A percentile compares a stretch with the other conserved stretches of the same genome.
Evolutionary conservation across 2,797 vertebrate genomes (phyloP).

Genomic region (Xiphophorus birchmanni): DNA sequence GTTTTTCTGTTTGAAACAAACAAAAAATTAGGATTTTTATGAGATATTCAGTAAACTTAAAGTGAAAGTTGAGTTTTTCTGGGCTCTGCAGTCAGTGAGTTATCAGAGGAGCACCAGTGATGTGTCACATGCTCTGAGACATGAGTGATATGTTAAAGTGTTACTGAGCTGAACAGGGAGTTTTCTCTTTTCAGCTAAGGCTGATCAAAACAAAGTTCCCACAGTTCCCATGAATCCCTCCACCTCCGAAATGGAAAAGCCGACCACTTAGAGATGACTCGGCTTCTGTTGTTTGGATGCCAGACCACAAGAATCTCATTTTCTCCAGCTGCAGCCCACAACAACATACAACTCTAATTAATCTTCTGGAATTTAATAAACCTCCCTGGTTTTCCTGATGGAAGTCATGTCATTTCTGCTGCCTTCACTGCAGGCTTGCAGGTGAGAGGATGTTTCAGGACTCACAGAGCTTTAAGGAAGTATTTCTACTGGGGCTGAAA

Average conservation of each 20-base stretch:
- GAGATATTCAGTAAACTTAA: not conserved
- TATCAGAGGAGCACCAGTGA: conserved; percentile 49
- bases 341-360: conserved; percentile 36
- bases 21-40: not conserved
- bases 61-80: conserved; percentile 41
- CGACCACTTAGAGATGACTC: conserved; percentile 1
- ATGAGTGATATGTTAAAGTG: conserved; percentile 42
- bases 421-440: conserved; percentile 14
- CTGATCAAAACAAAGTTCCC: conserved; percentile 46
- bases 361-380: conserved; percentile 40
- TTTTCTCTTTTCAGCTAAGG: conserved; percentile 24
- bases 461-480: not conserved
- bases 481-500: not conserved
- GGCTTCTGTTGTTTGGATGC: conserved; percentile 15
- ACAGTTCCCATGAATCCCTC: conserved; percentile 30
- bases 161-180: conserved; percentile 13
- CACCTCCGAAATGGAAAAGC: not conserved
- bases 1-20: not conserved
- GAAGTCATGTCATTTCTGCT: conserved; percentile 48
- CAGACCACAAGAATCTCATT: conserved; percentile 41
- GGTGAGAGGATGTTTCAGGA: not conserved
- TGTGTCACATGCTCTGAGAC: conserved; percentile 51
- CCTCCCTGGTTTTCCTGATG: conserved; percentile 37
- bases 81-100: conserved; percentile 32
- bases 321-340: conserved; percentile 41